Conservation (phyloP, 2,888 invertebrate genomes). For the Gastracanthus pulcherrimus region DNA sequence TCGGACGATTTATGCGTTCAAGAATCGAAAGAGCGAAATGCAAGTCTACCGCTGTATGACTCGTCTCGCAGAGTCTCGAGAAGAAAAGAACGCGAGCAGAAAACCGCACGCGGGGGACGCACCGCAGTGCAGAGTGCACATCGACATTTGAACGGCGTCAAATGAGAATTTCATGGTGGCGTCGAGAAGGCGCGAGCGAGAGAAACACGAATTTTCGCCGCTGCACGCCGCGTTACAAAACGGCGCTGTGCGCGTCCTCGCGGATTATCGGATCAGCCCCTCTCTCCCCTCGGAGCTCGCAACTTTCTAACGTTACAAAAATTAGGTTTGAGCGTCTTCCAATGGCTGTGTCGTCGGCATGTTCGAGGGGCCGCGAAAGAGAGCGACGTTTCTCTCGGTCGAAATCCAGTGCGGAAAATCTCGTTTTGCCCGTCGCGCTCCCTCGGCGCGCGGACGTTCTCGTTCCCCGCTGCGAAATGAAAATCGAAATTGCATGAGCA, state of each 20-base stretch:
- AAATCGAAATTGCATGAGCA: conserved; percentile 55
- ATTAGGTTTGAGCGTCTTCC: conserved; percentile 53
- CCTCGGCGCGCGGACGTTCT: background rate
- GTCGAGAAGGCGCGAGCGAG: conserved; percentile 1
- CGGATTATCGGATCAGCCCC: conserved; percentile 38
- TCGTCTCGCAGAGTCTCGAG: background rate
- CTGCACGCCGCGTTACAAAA: background rate
- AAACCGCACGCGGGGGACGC: no score
- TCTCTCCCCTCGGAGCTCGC: conserved; percentile 16
- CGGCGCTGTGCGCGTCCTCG: background rate
- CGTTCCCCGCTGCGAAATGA: conserved; percentile 50
- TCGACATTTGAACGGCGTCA: conserved; percentile 37
- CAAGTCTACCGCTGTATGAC: background rate
- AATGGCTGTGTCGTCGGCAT: conserved; percentile 20
- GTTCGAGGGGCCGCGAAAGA: background rate
- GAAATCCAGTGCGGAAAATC: conserved; percentile 34
- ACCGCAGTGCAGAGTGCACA: no score
- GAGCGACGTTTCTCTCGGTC: background rate
- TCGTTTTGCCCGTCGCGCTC: conserved; percentile 15
- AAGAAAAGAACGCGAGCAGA: background rate
- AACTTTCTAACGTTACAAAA: conserved; percentile 54
- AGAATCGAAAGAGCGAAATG: background rate
- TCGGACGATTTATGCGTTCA: background rate
- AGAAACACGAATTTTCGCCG: conserved; percentile 21
- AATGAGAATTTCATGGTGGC: conserved; percentile 49